Conservation (phyloP, 2,113 vertebrate genomes). For the Mustela nigripes region DNA sequence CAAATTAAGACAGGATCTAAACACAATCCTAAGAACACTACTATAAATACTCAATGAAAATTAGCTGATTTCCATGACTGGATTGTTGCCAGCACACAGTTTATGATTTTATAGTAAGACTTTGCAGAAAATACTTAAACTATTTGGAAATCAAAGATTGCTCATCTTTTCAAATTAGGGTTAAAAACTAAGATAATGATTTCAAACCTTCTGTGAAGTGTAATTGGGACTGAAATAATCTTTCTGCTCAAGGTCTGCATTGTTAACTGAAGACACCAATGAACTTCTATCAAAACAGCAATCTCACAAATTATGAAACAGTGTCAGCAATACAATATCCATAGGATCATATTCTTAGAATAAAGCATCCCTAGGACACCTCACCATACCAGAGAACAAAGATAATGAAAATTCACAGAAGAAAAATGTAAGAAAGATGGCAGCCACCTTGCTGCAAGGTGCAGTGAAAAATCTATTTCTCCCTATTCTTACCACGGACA, state of each 20-base stretch:
- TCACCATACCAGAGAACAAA: background rate
- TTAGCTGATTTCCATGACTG: background rate
- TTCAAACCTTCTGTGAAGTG: background rate
- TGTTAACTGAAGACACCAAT: background rate
- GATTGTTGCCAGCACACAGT: background rate
- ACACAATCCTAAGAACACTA: background rate
- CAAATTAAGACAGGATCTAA: background rate
- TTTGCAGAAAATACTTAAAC: conserved; percentile 20
- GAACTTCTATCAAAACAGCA: background rate
- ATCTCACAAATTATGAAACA: background rate
- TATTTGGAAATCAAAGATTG: background rate
- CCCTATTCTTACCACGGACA: background rate
- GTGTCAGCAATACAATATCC: background rate
- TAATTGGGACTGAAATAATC: background rate
- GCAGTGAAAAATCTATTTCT: conserved; percentile 8
- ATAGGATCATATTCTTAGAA: background rate
- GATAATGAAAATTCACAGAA: background rate
- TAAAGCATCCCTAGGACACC: background rate
- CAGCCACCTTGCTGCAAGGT: background rate
- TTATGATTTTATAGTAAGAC: background rate
- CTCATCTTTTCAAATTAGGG: background rate
- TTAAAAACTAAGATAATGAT: conserved; percentile 3
- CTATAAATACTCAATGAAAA: background rate
- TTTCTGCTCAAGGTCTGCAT: background rate
- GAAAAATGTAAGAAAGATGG: background rate